These are phyloP conservation scores for Ditylenchus weischeri DNA, from an alignment of 2,888 invertebrate genomes.

Conservation along the genomic window DNA sequence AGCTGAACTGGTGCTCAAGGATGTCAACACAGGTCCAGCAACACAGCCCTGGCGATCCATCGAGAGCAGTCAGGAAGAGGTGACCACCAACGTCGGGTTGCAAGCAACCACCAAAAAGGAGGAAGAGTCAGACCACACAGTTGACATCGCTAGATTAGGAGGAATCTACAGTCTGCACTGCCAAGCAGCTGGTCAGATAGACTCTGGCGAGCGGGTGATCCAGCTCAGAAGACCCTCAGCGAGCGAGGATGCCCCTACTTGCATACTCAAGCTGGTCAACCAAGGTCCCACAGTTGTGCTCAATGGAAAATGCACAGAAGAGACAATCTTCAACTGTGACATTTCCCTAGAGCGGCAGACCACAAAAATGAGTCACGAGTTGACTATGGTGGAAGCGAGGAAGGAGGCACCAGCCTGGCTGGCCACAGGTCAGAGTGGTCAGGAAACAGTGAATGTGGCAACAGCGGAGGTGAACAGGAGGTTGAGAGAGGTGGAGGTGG, in stretches of 20 bases:
- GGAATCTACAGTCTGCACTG: constrained; percentile 42
- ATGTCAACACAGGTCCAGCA: constrained; percentile 29
- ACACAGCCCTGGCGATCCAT: constrained; percentile 6
- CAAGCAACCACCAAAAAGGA: constrained; percentile 29
- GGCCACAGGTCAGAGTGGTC: neutral
- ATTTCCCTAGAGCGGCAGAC: constrained; percentile 20
- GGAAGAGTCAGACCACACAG: constrained; percentile 38
- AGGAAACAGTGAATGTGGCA: neutral
- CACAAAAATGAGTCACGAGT: neutral
- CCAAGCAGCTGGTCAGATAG: constrained; percentile 40
- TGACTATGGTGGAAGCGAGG: constrained; percentile 3
- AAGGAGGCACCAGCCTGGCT: constrained; percentile 7
- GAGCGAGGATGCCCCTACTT: constrained; percentile 15
- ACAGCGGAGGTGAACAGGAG: constrained; percentile 30
- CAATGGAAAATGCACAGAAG: constrained; percentile 35
- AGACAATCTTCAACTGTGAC: constrained; percentile 40
- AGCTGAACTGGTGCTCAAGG: neutral
- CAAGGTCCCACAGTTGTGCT: constrained; percentile 1
- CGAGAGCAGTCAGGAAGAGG: constrained; percentile 27
- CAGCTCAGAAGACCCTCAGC: constrained; percentile 21
- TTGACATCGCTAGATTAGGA: constrained; percentile 40
- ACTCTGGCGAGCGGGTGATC: constrained; percentile 39
- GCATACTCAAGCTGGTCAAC: constrained; percentile 9
- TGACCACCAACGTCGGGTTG: constrained; percentile 45
- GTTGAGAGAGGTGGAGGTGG: constrained; percentile 44